A percentile compares a stretch with the other conserved stretches of the same genome.
These are phyloP conservation scores for Oreonectes daqikongensis DNA, from an alignment of 2,797 vertebrate genomes.

Conservation along the genomic window DNA sequence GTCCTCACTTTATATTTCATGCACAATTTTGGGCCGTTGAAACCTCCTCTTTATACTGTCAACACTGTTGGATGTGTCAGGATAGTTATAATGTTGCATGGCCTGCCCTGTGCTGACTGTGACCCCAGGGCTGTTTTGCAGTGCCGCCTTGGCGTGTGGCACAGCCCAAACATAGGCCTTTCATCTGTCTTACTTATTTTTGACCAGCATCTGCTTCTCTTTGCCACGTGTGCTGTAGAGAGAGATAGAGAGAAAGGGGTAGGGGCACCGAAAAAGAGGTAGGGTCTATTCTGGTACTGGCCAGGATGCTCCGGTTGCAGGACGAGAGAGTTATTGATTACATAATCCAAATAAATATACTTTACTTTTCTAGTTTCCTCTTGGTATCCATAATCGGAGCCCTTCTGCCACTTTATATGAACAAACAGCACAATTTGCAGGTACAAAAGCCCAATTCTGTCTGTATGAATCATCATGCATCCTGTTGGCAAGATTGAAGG, in stretches of 20 bases:
- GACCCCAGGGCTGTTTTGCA: constrained; percentile 63
- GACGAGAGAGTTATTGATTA: constrained; percentile 35
- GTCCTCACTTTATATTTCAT: constrained; percentile 32
- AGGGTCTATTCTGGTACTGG: constrained; percentile 57
- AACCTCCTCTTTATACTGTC: constrained; percentile 19
- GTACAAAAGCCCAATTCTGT: not conserved
- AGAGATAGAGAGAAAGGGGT: constrained; percentile 20
- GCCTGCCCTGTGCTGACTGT: constrained; percentile 57
- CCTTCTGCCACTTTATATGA: not conserved
- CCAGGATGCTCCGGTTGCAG: constrained; percentile 50
- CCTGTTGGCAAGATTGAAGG: not conserved
- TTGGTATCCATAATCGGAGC: constrained; percentile 14
- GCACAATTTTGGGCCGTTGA: constrained; percentile 19
- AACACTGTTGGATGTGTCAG: constrained; percentile 41
- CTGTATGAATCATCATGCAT: constrained; percentile 18
- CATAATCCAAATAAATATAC: constrained; percentile 38
- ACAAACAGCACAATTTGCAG: not conserved
- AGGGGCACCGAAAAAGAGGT: constrained; percentile 45
- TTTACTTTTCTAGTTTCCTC: constrained; percentile 13
- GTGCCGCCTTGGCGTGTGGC: constrained; percentile 62
- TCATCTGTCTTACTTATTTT: constrained; percentile 35
- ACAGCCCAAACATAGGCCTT: constrained; percentile 40
- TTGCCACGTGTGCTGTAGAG: constrained; percentile 44
- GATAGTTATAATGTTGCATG: constrained; percentile 59
- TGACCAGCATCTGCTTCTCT: constrained; percentile 41